Evolutionary conservation across 1,140 invertebrate genomes (phyloP).

Genomic region (Reticulitermes speratus): DNA sequence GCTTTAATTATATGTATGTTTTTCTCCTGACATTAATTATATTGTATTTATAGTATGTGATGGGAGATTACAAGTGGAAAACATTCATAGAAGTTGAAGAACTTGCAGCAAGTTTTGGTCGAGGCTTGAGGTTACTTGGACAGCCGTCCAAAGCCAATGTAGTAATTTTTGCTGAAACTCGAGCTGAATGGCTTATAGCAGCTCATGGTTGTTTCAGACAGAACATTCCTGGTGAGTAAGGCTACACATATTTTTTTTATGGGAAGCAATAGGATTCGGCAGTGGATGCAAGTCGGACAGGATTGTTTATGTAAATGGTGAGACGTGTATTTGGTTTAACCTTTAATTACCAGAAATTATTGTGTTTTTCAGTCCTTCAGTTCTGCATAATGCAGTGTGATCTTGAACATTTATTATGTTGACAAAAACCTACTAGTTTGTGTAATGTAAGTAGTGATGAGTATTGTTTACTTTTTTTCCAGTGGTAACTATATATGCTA

Average conservation of each 20-base stretch:
- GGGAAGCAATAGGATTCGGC: too few relatives aligned
- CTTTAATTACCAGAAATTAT: too few relatives aligned
- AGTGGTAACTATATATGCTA: constrained; percentile 96
- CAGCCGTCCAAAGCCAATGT: constrained; percentile 69
- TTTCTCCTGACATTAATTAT: neutral
- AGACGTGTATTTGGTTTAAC: too few relatives aligned
- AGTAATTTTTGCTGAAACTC: constrained; percentile 95
- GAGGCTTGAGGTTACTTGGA: constrained; percentile 67
- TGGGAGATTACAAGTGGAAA: constrained; percentile 93
- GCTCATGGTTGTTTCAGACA: constrained; percentile 92
- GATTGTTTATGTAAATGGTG: too few relatives aligned
- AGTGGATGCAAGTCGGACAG: too few relatives aligned
- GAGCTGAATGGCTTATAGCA: constrained; percentile 95
- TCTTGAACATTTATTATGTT: too few relatives aligned
- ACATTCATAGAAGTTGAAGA: constrained; percentile 78
- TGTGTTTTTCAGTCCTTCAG: too few relatives aligned
- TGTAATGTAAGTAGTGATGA: neutral
- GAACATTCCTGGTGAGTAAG: constrained; percentile 72
- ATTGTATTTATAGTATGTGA: constrained; percentile 66
- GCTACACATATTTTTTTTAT: neutral
- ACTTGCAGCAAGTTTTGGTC: constrained; percentile 72
- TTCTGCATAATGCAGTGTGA: too few relatives aligned
- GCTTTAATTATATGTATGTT: too few relatives aligned
- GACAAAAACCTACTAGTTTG: too few relatives aligned
- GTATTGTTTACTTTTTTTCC: constrained; percentile 42